A percentile compares a stretch with the other conserved stretches of the same genome.
These are phyloP conservation scores for Ennomos quercinarius DNA, from an alignment of 2,888 invertebrate genomes.

Conservation along the genomic window DNA sequence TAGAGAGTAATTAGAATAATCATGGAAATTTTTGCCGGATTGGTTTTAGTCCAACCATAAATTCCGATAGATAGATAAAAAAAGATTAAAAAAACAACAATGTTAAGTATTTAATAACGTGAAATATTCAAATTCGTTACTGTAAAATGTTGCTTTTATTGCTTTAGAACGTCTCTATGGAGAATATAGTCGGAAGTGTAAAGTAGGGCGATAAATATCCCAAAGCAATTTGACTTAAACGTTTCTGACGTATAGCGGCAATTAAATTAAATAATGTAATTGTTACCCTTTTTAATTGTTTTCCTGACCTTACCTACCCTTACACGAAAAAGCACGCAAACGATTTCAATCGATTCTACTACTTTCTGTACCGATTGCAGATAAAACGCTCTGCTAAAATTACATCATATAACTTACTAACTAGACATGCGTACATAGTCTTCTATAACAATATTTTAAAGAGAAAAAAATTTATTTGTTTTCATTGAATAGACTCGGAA, in stretches of 20 bases:
- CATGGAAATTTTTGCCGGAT: conserved; percentile 31
- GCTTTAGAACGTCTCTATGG: conserved; percentile 12
- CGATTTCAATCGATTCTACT: conserved; percentile 52
- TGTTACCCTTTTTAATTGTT: conserved; percentile 39
- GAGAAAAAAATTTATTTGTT: too few species aligned
- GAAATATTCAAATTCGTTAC: conserved; percentile 1
- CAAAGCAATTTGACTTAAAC: conserved; percentile 29
- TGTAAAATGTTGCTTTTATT: background rate
- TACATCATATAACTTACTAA: background rate
- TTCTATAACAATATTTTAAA: too few species aligned
- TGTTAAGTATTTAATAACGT: background rate
- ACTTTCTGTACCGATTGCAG: conserved; percentile 43
- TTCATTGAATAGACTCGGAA: too few species aligned
- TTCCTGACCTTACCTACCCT: conserved; percentile 52
- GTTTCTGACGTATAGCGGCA: conserved; percentile 28
- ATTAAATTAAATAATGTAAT: conserved; percentile 33
- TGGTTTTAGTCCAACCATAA: conserved; percentile 26
- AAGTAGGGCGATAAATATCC: conserved; percentile 24
- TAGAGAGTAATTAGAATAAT: too few species aligned
- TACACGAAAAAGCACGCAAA: conserved; percentile 57
- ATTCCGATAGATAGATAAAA: conserved; percentile 20
- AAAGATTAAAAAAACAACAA: conserved; percentile 15
- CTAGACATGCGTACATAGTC: too few species aligned
- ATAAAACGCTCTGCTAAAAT: conserved; percentile 15
- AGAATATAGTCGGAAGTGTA: conserved; percentile 21